Conservation (phyloP, 2,888 invertebrate species). For the Cosmorhoe ocellata region DNA sequence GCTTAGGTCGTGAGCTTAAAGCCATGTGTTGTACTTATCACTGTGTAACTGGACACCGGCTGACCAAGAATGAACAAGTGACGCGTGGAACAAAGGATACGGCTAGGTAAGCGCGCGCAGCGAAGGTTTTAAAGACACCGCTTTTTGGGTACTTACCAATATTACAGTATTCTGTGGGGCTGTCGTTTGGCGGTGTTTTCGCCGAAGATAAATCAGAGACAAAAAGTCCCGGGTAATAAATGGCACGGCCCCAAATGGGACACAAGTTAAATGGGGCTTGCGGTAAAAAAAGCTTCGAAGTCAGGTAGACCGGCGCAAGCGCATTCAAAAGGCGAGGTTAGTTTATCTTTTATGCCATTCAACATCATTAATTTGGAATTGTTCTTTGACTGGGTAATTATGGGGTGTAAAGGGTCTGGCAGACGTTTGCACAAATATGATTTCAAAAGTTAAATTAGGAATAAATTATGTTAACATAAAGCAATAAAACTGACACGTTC, state of each 20-base stretch:
- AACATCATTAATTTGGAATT: constrained; percentile 41
- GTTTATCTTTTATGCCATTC: constrained; percentile 40
- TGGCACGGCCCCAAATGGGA: constrained; percentile 58
- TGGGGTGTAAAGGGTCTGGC: constrained; percentile 30
- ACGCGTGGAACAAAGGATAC: too few relatives aligned
- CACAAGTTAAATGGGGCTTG: constrained; percentile 52
- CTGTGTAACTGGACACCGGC: too few relatives aligned
- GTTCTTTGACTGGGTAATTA: constrained; percentile 46
- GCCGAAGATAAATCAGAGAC: constrained; percentile 49
- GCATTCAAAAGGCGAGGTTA: constrained; percentile 37
- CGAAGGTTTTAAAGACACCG: constrained; percentile 27
- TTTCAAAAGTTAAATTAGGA: constrained; percentile 1
- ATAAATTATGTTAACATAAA: too few relatives aligned
- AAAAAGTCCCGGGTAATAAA: constrained; percentile 62
- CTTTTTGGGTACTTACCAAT: constrained; percentile 8
- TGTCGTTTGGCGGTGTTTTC: constrained; percentile 51
- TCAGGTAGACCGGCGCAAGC: constrained; percentile 61
- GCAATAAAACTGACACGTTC: not conserved
- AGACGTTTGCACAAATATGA: constrained; percentile 14
- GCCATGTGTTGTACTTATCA: too few relatives aligned
- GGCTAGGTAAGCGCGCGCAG: not conserved
- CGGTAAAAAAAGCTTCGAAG: constrained; percentile 45
- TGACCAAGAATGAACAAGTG: too few relatives aligned
- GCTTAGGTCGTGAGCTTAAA: too few relatives aligned
- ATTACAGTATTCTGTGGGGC: constrained; percentile 12